Conservation (phyloP, 2,113 vertebrate genomes). For the Chaetodon trifascialis region DNA sequence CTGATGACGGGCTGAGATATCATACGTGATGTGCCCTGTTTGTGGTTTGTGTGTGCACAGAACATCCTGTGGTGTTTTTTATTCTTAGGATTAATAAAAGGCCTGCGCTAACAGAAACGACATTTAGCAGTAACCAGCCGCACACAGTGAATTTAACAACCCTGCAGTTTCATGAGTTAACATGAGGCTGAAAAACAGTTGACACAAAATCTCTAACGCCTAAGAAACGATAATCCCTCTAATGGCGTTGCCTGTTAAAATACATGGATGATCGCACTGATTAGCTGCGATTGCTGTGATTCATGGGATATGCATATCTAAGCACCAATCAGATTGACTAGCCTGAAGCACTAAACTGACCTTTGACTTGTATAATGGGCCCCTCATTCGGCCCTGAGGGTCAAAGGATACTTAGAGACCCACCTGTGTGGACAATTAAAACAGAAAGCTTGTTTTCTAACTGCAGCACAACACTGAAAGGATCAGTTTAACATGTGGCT, state of each 20-base stretch:
- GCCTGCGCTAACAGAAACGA: not conserved
- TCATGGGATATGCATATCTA: conserved; percentile 72
- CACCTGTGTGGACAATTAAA: conserved; percentile 82
- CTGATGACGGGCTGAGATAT: conserved; percentile 57
- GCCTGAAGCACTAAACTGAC: conserved; percentile 72
- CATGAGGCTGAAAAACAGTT: not conserved
- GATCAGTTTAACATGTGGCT: not conserved
- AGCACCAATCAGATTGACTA: conserved; percentile 65
- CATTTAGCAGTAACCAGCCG: not conserved
- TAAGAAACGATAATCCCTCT: not conserved
- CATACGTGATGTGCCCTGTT: conserved; percentile 29
- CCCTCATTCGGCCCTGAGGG: conserved; percentile 66
- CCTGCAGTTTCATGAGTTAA: not conserved
- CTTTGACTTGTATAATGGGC: conserved; percentile 74
- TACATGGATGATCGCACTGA: conserved; percentile 40
- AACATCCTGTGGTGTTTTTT: not conserved
- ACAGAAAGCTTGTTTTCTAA: conserved; percentile 69
- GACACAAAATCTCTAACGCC: not conserved
- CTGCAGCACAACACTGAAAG: conserved; percentile 38
- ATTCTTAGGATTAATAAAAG: not conserved
- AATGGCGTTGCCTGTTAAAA: conserved; percentile 19
- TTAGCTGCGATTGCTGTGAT: conserved; percentile 51
- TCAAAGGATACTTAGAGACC: conserved; percentile 65
- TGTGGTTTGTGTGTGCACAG: conserved; percentile 8
- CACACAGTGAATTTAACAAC: not conserved